Percentiles rank a stretch among this genome's conserved stretches.
Conservation (phyloP, 1,140 invertebrate species). For the Potamilus streckersoni region DNA sequence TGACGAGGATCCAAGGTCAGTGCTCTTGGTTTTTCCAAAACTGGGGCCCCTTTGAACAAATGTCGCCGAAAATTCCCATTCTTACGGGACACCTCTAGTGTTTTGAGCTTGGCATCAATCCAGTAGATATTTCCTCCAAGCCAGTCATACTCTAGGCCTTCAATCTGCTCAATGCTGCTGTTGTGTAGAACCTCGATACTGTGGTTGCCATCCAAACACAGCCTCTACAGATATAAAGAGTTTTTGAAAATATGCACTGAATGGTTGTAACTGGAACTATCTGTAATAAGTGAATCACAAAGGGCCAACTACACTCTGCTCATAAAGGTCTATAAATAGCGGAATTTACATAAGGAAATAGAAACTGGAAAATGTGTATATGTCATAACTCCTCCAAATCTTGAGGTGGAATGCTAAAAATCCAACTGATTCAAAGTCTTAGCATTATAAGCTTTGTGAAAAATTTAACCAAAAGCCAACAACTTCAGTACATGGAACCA, state of each 20-base stretch:
- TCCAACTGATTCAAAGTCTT: too few relatives aligned
- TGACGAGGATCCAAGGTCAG: slow-evolving; percentile 51
- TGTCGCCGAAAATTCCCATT: slow-evolving; percentile 71
- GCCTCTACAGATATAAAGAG: slow-evolving; percentile 1
- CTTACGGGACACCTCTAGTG: slow-evolving; percentile 82
- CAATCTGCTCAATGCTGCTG: slow-evolving; percentile 32
- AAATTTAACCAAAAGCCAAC: too few relatives aligned
- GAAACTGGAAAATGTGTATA: too few relatives aligned
- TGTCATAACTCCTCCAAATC: too few relatives aligned
- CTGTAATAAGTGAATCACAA: too few relatives aligned
- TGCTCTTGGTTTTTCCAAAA: slow-evolving; percentile 36
- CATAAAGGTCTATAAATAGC: too few relatives aligned
- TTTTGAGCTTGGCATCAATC: slow-evolving; percentile 49
- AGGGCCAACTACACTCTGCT: too few relatives aligned
- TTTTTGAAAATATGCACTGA: background rate
- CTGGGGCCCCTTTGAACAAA: slow-evolving; percentile 31
- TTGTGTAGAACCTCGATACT: slow-evolving; percentile 77
- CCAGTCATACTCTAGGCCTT: slow-evolving; percentile 58
- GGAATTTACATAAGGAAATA: too few relatives aligned
- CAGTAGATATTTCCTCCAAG: slow-evolving; percentile 54
- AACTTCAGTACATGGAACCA: too few relatives aligned
- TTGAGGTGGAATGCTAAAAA: too few relatives aligned
- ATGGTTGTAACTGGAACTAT: too few relatives aligned
- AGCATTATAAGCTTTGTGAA: too few relatives aligned
- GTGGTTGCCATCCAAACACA: slow-evolving; percentile 46